phyloP scores from a whole-genome alignment of 2,888 invertebrate species.

The Drosophila peninsularis region DNA sequence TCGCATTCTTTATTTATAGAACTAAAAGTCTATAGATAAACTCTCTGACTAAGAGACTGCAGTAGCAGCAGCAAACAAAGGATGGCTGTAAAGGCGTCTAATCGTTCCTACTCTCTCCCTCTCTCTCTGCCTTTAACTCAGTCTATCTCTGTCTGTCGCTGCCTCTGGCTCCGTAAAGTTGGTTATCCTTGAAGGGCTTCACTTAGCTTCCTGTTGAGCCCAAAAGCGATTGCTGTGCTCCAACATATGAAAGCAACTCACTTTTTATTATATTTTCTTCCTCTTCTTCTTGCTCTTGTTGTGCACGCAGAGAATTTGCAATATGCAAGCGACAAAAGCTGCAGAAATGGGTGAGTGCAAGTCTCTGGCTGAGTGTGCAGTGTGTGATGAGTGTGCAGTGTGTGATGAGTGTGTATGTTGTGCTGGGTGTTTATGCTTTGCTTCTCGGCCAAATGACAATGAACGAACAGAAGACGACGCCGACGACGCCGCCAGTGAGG shows the following conservation, averaged over 20 bases:
- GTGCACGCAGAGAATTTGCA: slow-evolving; percentile 45
- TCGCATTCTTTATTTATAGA: slow-evolving; percentile 7
- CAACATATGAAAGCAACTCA: slow-evolving; percentile 37
- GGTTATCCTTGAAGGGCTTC: slow-evolving; percentile 57
- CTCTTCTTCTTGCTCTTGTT: slow-evolving; percentile 8
- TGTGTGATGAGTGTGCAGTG: slow-evolving; percentile 11
- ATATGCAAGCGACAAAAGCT: slow-evolving; percentile 45
- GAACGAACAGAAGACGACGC: slow-evolving; percentile 43
- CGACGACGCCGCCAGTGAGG: slow-evolving; percentile 10
- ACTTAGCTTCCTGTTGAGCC: slow-evolving; percentile 39
- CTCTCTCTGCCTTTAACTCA: background rate
- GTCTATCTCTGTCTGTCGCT: background rate
- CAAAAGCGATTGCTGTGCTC: slow-evolving; percentile 26
- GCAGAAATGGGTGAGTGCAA: slow-evolving; percentile 28
- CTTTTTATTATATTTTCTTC: slow-evolving; percentile 22
- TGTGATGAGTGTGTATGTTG: slow-evolving; percentile 18
- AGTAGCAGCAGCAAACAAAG: slow-evolving; percentile 31
- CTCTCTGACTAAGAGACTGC: slow-evolving; percentile 23
- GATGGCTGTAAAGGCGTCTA: slow-evolving; percentile 4
- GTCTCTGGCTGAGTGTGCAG: slow-evolving; percentile 8
- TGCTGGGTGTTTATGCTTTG: slow-evolving; percentile 30
- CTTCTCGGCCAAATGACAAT: slow-evolving; percentile 57
- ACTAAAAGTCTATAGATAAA: slow-evolving; percentile 19
- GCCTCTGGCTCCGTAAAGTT: background rate
- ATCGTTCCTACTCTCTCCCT: background rate